Base-by-base conservation (phyloP, 2,888 invertebrate species). In the Trisateles emortualis region DNA sequence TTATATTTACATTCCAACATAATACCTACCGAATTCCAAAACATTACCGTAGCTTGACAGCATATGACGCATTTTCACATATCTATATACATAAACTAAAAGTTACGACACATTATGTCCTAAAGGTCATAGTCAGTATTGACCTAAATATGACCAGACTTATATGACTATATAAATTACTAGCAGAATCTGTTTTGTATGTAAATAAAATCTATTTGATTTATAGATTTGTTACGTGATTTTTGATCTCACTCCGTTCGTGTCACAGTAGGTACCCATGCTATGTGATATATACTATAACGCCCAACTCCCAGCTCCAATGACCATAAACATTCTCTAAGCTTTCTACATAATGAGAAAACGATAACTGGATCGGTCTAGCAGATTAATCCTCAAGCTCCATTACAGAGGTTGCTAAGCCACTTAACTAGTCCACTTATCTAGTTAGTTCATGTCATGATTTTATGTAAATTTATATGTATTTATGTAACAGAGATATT, bases 331-430 rank as follows among this genome's bases (percentile, higher is more conserved):
- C 35, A 32, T 5, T 1, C 4, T 11, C 32, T 32, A 32, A 14
- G 16, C 35, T 35, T 35, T 35, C 35, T 35, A 38, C 19, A 3
- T 30, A 64, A 52, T 32, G 33, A 47, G 54, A 30, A 53, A 33
- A 42, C 38, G 46, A 48, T 49, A 39, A 36, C 19, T 48, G 26
- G 35, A 67, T 32, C 29, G 24, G 51, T 33, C 14, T 33, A 16
- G 10, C 22, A 67, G 51, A 67, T 61, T 42, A 52, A 47, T 44
- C 40, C 14, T 17, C 33, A 40, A 68, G 43, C 44, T 56, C 35
- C 29, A 41, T 46, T 36, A 45, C 9, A 36, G 33, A 29, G 43
- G 39, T 17, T 17, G 19, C 17, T 24, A 41, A 24, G 14, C 24
- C 33, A 24, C 36, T 55, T 40, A 42, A 61, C 40, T 51, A n/a